Evolutionary conservation across 2,888 invertebrate genomes (phyloP), one percentile per base, ranked within the genome.

Genomic region (Clivina fossor): DNA sequence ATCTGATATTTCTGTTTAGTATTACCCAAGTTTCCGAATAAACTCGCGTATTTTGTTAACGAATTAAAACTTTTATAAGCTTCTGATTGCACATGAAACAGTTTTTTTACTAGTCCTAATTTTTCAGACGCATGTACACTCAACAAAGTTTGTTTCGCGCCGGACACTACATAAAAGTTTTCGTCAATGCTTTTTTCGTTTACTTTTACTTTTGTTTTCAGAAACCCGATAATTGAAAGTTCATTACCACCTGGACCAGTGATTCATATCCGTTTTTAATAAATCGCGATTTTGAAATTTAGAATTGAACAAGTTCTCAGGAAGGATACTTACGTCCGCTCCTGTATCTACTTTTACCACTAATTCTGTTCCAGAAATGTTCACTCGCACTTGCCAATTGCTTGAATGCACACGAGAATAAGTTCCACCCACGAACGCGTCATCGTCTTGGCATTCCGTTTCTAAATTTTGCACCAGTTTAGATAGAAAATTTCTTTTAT

Each of bases 11-110:
- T 43, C 24, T 47, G 49, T 71, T 30, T 41, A 37, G 69, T 73
- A 71, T 70, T 80, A 77, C 92, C 84, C 79, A 94, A 93, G 56
- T 96, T 78, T 44, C 96, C 80, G 72, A 97, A 97, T 19, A 51
- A 15, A 22, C 37, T 11, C 11, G 43, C 18, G 44, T 51, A 32
- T 15, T 49, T 50, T 13, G 26, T 35, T 11, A 33, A 8, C 11
- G 48, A 40, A 56, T 56, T 32, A n/a, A n/a, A n/a, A n/a, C n/a
- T n/a, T n/a, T n/a, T n/a, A 43, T 33, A 44, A 2, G 20, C 8
- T n/a, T 50, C 30, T 9, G 32, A 24, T 13, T 16, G 13, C 4
- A 53, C 22, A 32, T 53, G 28, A 18, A 53, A 53, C 28, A 53
- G 20, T 19, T 33, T 30, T 35, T 44, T n/a, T 5, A 53, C 44